Evolutionary conservation across 2,113 vertebrate genomes (phyloP).

Genomic region (Camelus dromedarius): DNA sequence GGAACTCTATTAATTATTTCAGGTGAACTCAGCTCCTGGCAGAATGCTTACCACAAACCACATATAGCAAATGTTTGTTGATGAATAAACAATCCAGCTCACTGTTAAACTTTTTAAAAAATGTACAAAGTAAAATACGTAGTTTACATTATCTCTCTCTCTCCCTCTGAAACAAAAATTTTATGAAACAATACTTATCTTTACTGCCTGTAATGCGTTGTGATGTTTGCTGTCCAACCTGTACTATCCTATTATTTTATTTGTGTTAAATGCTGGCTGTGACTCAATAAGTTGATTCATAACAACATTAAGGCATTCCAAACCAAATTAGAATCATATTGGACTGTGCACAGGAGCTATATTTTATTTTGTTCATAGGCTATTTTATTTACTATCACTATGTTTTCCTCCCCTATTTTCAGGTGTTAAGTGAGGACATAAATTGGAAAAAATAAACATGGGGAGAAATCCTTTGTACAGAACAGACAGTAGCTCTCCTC

Average conservation of each 20-base stretch:
- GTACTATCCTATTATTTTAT: background rate
- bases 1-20: background rate
- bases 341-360: background rate
- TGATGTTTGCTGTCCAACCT: background rate
- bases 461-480: slow-evolving; percentile 20
- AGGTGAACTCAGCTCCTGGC: background rate
- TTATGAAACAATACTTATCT: background rate
- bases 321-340: slow-evolving; percentile 24
- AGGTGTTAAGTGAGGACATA: background rate
- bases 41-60: slow-evolving; percentile 18
- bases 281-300: background rate
- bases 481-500: slow-evolving; percentile 14
- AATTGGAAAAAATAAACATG: slow-evolving; percentile 53
- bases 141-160: background rate
- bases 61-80: background rate
- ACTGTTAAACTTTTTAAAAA: background rate
- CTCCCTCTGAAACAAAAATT: slow-evolving; percentile 24
- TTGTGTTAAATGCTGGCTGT: slow-evolving; percentile 52
- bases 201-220: background rate
- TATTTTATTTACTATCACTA: background rate
- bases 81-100: slow-evolving; percentile 1
- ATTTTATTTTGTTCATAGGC: slow-evolving; percentile 25
- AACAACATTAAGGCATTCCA: background rate
- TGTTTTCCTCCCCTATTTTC: background rate
- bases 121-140: background rate